Percentiles rank a stretch among this genome's conserved stretches.
Conservation (phyloP, 2,113 vertebrate species). For the Agelaius phoeniceus region DNA sequence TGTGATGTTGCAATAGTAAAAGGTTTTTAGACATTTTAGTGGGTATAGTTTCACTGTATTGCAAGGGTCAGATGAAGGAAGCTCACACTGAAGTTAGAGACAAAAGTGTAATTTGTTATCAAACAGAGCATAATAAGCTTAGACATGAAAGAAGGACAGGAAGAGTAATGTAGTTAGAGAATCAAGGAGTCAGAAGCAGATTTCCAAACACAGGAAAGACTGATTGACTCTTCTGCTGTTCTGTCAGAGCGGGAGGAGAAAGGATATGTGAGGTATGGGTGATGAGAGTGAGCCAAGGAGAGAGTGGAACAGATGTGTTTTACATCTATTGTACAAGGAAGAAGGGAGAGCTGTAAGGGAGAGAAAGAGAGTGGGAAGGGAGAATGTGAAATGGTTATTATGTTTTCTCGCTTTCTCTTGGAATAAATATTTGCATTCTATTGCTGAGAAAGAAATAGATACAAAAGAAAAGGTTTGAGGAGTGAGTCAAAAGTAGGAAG, state of each 20-base stretch:
- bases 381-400: conserved; percentile 21
- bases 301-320: not conserved
- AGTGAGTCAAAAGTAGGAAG: conserved; percentile 63
- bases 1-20: not conserved
- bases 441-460: conserved; percentile 40
- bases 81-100: not conserved
- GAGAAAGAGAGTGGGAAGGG: conserved; percentile 28
- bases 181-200: not conserved
- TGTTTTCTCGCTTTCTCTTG: conserved; percentile 40
- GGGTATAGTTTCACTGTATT: not conserved
- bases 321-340: not conserved
- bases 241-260: not conserved
- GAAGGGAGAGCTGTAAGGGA: not conserved
- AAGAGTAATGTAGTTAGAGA: not conserved
- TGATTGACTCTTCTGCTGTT: not conserved
- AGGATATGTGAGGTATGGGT: not conserved
- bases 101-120: not conserved
- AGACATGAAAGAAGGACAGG: not conserved
- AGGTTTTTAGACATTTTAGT: not conserved
- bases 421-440: conserved; percentile 57
- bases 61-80: not conserved
- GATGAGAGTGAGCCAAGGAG: not conserved
- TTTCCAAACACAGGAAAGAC: not conserved
- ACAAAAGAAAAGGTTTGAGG: conserved; percentile 41
- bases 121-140: not conserved